phyloP scores from a whole-genome alignment of 2,888 invertebrate genomes.

The Brachypterus glaber region DNA sequence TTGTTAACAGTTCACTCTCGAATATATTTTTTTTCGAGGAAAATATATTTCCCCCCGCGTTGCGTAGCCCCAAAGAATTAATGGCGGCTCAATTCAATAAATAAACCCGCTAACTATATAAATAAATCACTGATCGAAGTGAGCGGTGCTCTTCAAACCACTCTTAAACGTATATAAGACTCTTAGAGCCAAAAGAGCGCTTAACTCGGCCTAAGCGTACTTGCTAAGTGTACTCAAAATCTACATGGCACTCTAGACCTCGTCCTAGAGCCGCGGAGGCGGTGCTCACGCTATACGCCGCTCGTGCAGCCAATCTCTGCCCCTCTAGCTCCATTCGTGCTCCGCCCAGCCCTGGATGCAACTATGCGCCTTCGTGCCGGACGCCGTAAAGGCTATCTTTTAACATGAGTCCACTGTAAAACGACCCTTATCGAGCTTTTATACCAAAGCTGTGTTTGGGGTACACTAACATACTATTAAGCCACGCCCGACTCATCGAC shows the following conservation, averaged over 20 bases:
- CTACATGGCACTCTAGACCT: constrained; percentile 43
- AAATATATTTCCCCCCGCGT: constrained; percentile 35
- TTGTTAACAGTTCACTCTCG: constrained; percentile 8
- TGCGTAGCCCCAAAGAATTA: constrained; percentile 35
- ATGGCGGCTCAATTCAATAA: constrained; percentile 43
- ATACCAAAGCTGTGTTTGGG: constrained; percentile 1
- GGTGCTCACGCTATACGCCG: constrained; percentile 14
- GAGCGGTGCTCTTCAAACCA: constrained; percentile 40
- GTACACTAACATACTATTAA: constrained; percentile 15
- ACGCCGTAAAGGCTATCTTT: constrained; percentile 12
- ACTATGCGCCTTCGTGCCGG: constrained; percentile 8
- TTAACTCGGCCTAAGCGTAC: constrained; percentile 45
- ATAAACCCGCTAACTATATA: constrained; percentile 45
- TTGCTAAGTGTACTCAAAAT: constrained; percentile 43
- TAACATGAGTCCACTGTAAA: constrained; percentile 4
- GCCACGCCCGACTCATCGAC: constrained; percentile 27
- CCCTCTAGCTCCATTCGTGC: background rate
- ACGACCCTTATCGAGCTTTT: constrained; percentile 18
- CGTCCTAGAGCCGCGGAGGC: constrained; percentile 40
- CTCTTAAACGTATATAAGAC: constrained; percentile 41
- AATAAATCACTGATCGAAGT: constrained; percentile 42
- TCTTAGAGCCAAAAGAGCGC: constrained; percentile 43
- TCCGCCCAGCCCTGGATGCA: constrained; percentile 3
- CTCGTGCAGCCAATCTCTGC: constrained; percentile 7
- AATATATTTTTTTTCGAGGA: constrained; percentile 18